Evolutionary conservation across 2,888 invertebrate genomes (phyloP).

Genomic region (Ischnus inquisitorius): DNA sequence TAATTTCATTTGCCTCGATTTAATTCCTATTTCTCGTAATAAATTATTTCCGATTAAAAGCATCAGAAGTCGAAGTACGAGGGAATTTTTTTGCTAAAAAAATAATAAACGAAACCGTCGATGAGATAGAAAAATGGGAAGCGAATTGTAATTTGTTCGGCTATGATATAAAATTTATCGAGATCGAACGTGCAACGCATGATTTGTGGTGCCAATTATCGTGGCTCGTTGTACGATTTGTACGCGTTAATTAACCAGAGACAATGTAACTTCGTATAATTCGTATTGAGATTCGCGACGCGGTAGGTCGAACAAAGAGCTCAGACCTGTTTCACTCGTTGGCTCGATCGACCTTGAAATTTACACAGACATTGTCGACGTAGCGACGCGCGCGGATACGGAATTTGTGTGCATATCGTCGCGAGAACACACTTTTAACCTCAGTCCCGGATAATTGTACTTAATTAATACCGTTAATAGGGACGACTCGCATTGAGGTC

Average conservation of each 20-base stretch:
- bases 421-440: slow-evolving; percentile 25
- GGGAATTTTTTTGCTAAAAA: background rate
- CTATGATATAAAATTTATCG: background rate
- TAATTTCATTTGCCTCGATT: no score
- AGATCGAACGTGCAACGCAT: slow-evolving; percentile 14
- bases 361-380: background rate
- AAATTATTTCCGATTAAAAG: no score
- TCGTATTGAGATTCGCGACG: slow-evolving; percentile 33
- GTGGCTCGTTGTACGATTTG: slow-evolving; percentile 30
- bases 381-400: background rate
- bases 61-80: no score
- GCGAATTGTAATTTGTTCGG: background rate
- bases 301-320: slow-evolving; percentile 43
- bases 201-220: slow-evolving; percentile 26
- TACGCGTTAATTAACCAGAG: slow-evolving; percentile 42
- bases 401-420: background rate
- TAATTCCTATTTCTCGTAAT: no score
- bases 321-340: slow-evolving; percentile 32
- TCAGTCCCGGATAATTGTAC: slow-evolving; percentile 56
- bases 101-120: background rate
- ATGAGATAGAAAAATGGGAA: background rate
- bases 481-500: slow-evolving; percentile 50
- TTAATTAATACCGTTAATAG: slow-evolving; percentile 62
- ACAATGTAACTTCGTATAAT: slow-evolving; percentile 9
- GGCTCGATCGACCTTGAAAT: slow-evolving; percentile 49